phyloP scores from a whole-genome alignment of 2,797 vertebrate species.

The Anolis apletophallus region DNA sequence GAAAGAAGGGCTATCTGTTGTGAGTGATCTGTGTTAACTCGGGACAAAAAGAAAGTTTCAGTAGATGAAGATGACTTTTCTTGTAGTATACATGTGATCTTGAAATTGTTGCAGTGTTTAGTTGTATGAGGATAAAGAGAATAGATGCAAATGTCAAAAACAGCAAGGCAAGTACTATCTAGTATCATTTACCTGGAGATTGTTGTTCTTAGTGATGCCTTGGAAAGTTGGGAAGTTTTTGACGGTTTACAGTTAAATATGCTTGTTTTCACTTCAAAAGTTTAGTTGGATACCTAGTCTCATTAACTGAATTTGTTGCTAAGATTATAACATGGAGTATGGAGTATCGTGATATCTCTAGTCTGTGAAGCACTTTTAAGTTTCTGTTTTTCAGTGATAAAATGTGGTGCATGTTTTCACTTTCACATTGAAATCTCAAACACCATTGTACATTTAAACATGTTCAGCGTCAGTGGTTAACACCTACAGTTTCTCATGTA shows the following conservation, averaged over 20 bases:
- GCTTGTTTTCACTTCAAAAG: not conserved
- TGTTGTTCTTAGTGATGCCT: not conserved
- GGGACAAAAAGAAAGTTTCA: slow-evolving; percentile 19
- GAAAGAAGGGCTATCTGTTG: not conserved
- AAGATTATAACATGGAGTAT: too few relatives aligned
- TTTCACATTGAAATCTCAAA: not conserved
- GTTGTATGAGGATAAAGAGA: not conserved
- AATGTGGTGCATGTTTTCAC: not conserved
- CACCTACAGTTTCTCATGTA: not conserved
- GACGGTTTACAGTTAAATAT: not conserved
- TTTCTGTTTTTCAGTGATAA: not conserved
- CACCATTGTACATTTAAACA: not conserved
- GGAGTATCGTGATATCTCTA: not conserved
- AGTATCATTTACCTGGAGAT: not conserved
- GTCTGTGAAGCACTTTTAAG: not conserved
- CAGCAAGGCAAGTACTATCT: not conserved
- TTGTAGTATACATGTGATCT: not conserved
- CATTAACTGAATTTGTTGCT: not conserved
- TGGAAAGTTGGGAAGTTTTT: not conserved
- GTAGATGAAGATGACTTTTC: not conserved
- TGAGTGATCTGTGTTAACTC: not conserved
- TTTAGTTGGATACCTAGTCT: not conserved
- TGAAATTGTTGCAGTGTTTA: not conserved
- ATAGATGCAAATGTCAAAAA: not conserved
- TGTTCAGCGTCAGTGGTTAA: not conserved